Evolutionary conservation across 2,888 invertebrate genomes (phyloP).

Genomic region (Onchidella celtica): DNA sequence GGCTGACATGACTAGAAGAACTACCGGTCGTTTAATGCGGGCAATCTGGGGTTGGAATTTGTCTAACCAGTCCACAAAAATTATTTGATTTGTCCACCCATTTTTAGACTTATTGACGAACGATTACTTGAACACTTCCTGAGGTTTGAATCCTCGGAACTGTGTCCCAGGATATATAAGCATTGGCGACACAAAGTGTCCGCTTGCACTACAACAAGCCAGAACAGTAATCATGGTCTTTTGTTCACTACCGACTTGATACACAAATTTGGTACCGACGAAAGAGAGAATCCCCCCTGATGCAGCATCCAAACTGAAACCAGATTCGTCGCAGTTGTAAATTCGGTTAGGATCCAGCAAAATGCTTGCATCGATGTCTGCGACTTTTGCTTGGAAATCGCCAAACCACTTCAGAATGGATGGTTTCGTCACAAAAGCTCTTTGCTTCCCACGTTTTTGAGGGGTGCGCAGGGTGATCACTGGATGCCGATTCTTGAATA

Average conservation of each 20-base stretch:
- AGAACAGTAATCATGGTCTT: conserved; percentile 25
- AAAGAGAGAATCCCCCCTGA: background rate
- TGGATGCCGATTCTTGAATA: background rate
- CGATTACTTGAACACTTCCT: conserved; percentile 6
- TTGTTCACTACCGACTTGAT: background rate
- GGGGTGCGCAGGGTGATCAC: background rate
- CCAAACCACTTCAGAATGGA: background rate
- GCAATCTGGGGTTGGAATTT: conserved; percentile 1
- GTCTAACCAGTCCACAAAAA: conserved; percentile 3
- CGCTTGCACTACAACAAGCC: conserved; percentile 23
- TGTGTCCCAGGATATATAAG: conserved; percentile 28
- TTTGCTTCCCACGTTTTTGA: background rate
- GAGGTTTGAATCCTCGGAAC: conserved; percentile 8
- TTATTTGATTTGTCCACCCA: conserved; percentile 5
- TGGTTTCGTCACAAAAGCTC: background rate
- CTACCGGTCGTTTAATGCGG: background rate
- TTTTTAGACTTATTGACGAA: conserved; percentile 11
- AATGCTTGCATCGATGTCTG: background rate
- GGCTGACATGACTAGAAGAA: conserved; percentile 23
- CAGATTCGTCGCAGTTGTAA: background rate
- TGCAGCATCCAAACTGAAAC: background rate
- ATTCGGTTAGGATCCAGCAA: background rate
- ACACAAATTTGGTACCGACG: background rate
- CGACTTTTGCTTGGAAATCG: background rate
- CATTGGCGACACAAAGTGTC: conserved; percentile 24